Evolutionary conservation across 2,113 vertebrate genomes (phyloP), one percentile per base, ranked within the genome.

Genomic region (Perccottus glenii): DNA sequence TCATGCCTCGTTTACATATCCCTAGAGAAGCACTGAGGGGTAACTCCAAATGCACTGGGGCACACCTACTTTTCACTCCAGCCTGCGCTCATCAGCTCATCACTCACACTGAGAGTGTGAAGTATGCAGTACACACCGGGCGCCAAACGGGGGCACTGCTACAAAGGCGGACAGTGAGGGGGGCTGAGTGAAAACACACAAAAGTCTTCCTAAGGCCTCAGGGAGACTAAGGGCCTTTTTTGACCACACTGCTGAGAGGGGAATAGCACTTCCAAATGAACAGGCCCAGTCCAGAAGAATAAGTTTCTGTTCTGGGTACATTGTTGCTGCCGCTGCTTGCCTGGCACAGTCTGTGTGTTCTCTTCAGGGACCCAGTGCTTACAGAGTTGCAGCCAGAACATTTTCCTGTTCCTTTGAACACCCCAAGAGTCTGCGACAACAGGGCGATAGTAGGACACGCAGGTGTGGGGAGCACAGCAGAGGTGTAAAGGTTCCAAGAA

Each of bases 131-230:
- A 40, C 64, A 35, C 0, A 1, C 7, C 11, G 14, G 32, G 45
- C 11, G 45, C 89, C 93, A 83, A 90, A 67, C 48, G 89, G 90
- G 89, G 92, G 93, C 85, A 90, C 92, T 93, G 86, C 92, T 91
- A 87, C 67, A 89, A 86, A 90, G 85, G 73, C 80, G 47, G 73
- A 19, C 33, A 1, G 47, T 57, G 55, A n/a, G n/a, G n/a, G 46
- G 52, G 47, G 42, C 9, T 12, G 62, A 76, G 56, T 46, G 82
- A 76, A 75, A 68, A 4, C 52, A 6, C 73, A 77, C 76, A 63
- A 77, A 80, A 75, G 80, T 69, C 77, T 75, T 86, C 72, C 60
- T 48, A 45, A 69, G 55, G 67, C 81, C 87, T 81, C 64, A 36
- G 81, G 83, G 86, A 86, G 60, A 83, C 64, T 71, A 86, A 86